Base-by-base conservation (phyloP, 2,888 invertebrate genomes). In the Andrena fulva region DNA sequence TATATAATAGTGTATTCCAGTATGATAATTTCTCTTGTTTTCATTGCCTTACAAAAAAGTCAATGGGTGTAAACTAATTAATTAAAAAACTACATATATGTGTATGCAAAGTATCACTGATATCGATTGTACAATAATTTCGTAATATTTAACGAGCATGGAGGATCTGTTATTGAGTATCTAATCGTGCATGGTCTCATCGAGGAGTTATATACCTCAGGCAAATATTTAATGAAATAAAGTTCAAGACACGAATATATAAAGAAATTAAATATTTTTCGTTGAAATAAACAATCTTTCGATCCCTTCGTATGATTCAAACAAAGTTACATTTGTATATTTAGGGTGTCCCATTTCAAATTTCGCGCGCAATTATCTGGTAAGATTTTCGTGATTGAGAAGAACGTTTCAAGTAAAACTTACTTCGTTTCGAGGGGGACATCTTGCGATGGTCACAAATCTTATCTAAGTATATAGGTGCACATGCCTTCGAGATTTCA, bases 141-240 rank as follows among this genome's bases (percentile, higher is more conserved):
- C 31, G 10, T 71, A 54, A 68, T 54, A 20, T 33, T 68, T 62
- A 64, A 72, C 29, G 85, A 86, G 85, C 86, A 86, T 86, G 86
- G 85, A 86, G 86, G 85, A 86, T 86, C 72, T 60, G 52, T 50
- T 48, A 68, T 48, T 33, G 10, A n/a, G 20, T n/a, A 52, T 42
- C 29, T 50, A 35, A 33, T 59, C 48, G 52, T 48, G 27, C 63
- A 62, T 2, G 64, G 33, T 60, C 4, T 29, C 10, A 33, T 63
- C 27, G 66, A 42, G 48, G 50, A 71, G 5, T 27, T 24, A 48
- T 54, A 31, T 72, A 20, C n/a, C 56, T 66, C n/a, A n/a, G 12
- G 7, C 33, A 64, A 72, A 24, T 16, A 27, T 6, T 24, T 27
- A 48, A 68, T 20, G 42, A 16, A 33, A 74, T 27, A 29, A 66